Evolutionary conservation across 1,140 invertebrate species (phyloP), one percentile per base, ranked within the genome.

Genomic region (Panagrolaimus sp.): DNA sequence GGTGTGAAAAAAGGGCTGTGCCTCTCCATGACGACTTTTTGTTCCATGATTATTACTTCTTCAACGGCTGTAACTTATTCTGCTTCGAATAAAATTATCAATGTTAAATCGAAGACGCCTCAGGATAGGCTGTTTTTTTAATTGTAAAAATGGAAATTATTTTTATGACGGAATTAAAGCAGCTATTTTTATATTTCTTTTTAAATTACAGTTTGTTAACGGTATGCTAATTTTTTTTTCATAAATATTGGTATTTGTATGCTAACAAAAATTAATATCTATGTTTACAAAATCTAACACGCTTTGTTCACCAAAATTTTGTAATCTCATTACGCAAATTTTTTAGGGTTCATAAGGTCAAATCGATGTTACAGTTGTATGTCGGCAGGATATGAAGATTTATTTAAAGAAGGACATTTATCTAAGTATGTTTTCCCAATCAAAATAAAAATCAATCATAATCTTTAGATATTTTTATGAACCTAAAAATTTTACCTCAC

Each of bases 291-390:
- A 47, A 1, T 47, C 21, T 47, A 17, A 4, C 15, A 4, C 15
- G 4, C 4, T 47, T 47, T 47, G 15, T 15, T 17, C 1, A 47
- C 1, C 4, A 47, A 4, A 47, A 47, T 47, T 47, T 4, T 1
- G 26, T 8, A 52, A 52, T 21, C 0, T 1, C 8, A 7, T 58
- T 28, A 1, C 21, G 21, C 26, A 4, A n/a, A 52, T 8, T 26
- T n/a, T 58, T 28, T 24, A 48, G 47, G 21, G 52, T 58, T 28
- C 21, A 58, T 58, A 12, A 21, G 15, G 21, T n/a, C 52, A 21
- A 58, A 64, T 64, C 63, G 63, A 21, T 64, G 63, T 64, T 64
- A 64, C 28, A 43, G 28, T 43, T 64, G 63, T 24, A 64, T 64
- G 63, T 64, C 63, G 8, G 63, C 32, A 38, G 28, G 28, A n/a